These are phyloP conservation scores for Dermolepida albohirtum DNA, from an alignment of 2,888 invertebrate species.

Conservation along the genomic window DNA sequence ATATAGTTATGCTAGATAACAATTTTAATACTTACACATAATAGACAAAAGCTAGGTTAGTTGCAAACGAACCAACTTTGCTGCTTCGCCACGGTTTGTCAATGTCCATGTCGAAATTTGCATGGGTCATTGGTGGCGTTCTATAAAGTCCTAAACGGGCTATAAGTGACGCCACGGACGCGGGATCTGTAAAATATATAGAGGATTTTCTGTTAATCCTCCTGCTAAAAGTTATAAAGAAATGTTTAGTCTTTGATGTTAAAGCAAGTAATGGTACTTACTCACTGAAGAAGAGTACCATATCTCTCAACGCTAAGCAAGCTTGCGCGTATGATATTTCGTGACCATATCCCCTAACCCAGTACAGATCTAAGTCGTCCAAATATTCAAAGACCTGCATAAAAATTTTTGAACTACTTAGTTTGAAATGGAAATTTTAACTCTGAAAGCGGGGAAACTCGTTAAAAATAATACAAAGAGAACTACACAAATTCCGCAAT, in stretches of 20 bases:
- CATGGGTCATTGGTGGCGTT: conserved; percentile 31
- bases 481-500: too few relatives aligned
- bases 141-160: conserved; percentile 76
- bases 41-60: too few relatives aligned
- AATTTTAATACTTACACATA: too few relatives aligned
- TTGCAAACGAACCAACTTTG: too few relatives aligned
- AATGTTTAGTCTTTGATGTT: not conserved
- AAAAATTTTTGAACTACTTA: conserved; percentile 65
- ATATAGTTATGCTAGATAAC: too few relatives aligned
- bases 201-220: conserved; percentile 30
- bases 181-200: conserved; percentile 79
- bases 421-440: too few relatives aligned
- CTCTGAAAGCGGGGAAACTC: too few relatives aligned
- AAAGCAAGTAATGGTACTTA: conserved; percentile 64
- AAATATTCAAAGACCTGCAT: conserved; percentile 74
- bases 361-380: conserved; percentile 83
- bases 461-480: too few relatives aligned
- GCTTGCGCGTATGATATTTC: conserved; percentile 79
- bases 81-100: too few relatives aligned
- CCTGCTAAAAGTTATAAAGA: conserved; percentile 1
- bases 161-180: conserved; percentile 77
- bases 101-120: too few relatives aligned
- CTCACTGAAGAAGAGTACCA: conserved; percentile 75
- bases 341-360: conserved; percentile 84
- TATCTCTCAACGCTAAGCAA: conserved; percentile 78